Evolutionary conservation across 2,797 vertebrate genomes (phyloP).

Genomic region (Chelmon rostratus): DNA sequence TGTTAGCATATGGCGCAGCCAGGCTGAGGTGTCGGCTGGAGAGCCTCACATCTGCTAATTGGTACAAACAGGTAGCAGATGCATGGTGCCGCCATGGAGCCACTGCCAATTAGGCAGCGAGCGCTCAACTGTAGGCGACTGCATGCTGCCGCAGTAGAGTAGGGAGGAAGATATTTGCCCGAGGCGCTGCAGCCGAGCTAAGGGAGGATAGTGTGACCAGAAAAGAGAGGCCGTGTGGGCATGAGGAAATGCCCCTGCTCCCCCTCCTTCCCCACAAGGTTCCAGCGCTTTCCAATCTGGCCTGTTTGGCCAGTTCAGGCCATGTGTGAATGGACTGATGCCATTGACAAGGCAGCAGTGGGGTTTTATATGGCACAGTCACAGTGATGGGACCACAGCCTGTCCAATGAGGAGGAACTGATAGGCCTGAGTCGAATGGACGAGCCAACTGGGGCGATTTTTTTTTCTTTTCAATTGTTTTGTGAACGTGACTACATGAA

Average conservation of each 20-base stretch:
- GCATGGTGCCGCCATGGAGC: conserved; percentile 77
- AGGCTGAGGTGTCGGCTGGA: conserved; percentile 82
- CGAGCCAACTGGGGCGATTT: conserved; percentile 36
- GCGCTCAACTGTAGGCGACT: conserved; percentile 70
- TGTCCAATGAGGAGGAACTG: conserved; percentile 61
- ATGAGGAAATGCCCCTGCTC: conserved; percentile 52
- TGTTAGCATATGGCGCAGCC: conserved; percentile 87
- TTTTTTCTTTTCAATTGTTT: conserved; percentile 18
- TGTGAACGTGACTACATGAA: not conserved
- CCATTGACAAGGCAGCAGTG: conserved; percentile 50
- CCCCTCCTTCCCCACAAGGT: conserved; percentile 20
- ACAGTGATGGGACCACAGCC: conserved; percentile 43
- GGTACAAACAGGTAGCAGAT: conserved; percentile 91
- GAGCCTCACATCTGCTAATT: conserved; percentile 88
- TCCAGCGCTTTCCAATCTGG: conserved; percentile 56
- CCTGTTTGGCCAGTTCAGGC: conserved; percentile 54
- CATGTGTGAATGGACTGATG: conserved; percentile 35
- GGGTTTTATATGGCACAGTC: conserved; percentile 57
- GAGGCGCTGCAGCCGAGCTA: conserved; percentile 63
- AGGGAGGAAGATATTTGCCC: conserved; percentile 52
- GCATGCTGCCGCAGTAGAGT: conserved; percentile 61
- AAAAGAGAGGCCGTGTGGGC: conserved; percentile 32
- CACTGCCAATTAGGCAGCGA: conserved; percentile 82
- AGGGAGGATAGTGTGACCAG: conserved; percentile 54
- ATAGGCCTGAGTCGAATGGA: conserved; percentile 50